A percentile compares a stretch with the other conserved stretches of the same genome.
phyloP scores from a whole-genome alignment of 1,140 invertebrate species.

The Apis cerana region DNA sequence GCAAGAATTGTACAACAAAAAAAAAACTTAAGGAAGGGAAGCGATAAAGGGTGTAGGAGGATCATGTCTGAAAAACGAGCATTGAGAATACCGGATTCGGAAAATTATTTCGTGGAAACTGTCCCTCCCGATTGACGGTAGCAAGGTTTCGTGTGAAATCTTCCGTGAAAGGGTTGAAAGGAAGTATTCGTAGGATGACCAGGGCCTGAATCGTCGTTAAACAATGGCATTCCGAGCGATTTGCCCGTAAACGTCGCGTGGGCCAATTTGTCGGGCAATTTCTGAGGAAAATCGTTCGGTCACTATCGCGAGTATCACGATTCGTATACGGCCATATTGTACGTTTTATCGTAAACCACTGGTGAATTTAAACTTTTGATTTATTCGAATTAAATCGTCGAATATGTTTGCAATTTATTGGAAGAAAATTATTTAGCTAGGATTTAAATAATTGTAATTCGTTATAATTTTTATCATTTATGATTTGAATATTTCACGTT shows the following conservation, averaged over 20 bases:
- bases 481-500: too few relatives aligned
- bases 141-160: conserved; percentile 61
- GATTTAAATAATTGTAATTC: too few relatives aligned
- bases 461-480: too few relatives aligned
- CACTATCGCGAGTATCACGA: conserved; percentile 58
- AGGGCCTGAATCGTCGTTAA: conserved; percentile 72
- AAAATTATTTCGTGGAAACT: conserved; percentile 49
- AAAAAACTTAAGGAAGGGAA: too few relatives aligned
- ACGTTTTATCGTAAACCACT: conserved; percentile 44
- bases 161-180: conserved; percentile 70
- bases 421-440: too few relatives aligned
- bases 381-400: too few relatives aligned
- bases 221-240: conserved; percentile 80
- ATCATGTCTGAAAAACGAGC: too few relatives aligned
- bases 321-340: conserved; percentile 46
- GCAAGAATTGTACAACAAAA: too few relatives aligned
- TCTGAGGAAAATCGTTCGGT: conserved; percentile 79
- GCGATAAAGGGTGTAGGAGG: too few relatives aligned
- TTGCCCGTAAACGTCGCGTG: conserved; percentile 72
- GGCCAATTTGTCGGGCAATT: conserved; percentile 78
- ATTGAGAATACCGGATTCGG: not conserved
- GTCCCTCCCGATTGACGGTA: not conserved
- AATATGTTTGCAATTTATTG: too few relatives aligned
- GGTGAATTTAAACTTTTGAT: not conserved
- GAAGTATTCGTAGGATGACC: conserved; percentile 75